Percentiles rank a stretch among this genome's conserved stretches.
phyloP scores from a whole-genome alignment of 2,888 invertebrate genomes.

The Aleiodes testaceus region DNA sequence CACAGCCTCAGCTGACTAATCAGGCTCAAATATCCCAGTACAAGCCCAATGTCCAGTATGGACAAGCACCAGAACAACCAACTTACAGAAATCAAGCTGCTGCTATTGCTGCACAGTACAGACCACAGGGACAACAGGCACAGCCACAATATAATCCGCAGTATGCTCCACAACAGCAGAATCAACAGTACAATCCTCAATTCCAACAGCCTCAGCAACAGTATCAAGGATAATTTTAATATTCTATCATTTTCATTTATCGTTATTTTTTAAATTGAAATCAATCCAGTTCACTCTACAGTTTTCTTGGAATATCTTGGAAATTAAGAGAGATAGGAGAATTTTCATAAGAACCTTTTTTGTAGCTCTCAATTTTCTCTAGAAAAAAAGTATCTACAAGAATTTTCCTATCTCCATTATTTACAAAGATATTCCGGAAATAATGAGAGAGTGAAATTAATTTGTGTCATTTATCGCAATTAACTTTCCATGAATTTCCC shows the following conservation, averaged over 20 bases:
- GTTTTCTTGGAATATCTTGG: too few relatives aligned
- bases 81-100: conserved; percentile 58
- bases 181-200: conserved; percentile 41
- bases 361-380: too few relatives aligned
- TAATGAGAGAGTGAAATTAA: too few relatives aligned
- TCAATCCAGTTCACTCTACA: too few relatives aligned
- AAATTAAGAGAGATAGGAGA: too few relatives aligned
- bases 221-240: conserved; percentile 46
- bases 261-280: conserved; percentile 7
- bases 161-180: conserved; percentile 40
- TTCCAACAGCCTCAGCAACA: conserved; percentile 45
- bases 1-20: conserved; percentile 50
- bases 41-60: conserved; percentile 61
- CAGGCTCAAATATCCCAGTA: conserved; percentile 57
- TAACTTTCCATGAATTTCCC: too few relatives aligned
- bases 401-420: too few relatives aligned
- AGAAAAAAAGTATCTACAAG: too few relatives aligned
- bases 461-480: too few relatives aligned
- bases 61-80: conserved; percentile 61
- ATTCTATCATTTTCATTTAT: conserved; percentile 51
- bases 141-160: conserved; percentile 42
- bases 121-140: conserved; percentile 46
- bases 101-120: conserved; percentile 49
- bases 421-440: too few relatives aligned
- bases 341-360: too few relatives aligned